Evolutionary conservation across 2,888 invertebrate species (phyloP).

Genomic region (Hedychridium roseum): DNA sequence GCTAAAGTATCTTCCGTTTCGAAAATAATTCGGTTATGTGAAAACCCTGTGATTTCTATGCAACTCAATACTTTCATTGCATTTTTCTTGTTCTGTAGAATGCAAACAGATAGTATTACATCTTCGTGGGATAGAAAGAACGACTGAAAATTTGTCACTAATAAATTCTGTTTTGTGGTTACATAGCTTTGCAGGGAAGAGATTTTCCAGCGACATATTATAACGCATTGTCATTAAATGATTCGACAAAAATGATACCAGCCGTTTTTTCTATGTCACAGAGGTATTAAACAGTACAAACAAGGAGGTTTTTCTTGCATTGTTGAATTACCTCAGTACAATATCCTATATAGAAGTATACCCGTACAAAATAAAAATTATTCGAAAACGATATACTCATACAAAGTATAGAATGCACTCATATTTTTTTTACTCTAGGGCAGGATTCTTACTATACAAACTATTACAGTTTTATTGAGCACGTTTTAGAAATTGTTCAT

Average conservation of each 20-base stretch:
- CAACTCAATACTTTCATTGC: conserved; percentile 37
- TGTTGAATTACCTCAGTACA: conserved; percentile 24
- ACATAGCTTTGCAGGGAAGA: no score
- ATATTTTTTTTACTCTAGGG: conserved; percentile 47
- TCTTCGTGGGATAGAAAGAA: no score
- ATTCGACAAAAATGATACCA: no score
- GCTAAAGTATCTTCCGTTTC: conserved; percentile 17
- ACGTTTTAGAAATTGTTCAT: conserved; percentile 61
- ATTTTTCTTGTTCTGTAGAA: conserved; percentile 36
- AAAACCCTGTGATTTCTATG: conserved; percentile 50
- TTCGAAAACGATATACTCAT: conserved; percentile 53
- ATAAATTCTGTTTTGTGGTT: no score
- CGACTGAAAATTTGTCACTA: no score
- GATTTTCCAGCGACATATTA: no score
- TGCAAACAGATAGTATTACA: conserved; percentile 24
- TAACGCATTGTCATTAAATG: no score
- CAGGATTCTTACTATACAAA: conserved; percentile 57
- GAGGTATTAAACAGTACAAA: conserved; percentile 29
- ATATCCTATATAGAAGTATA: conserved; percentile 52
- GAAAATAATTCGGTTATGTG: conserved; percentile 42
- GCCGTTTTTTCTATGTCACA: conserved; percentile 1
- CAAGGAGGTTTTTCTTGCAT: conserved; percentile 31
- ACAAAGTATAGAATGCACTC: conserved; percentile 52
- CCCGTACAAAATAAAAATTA: conserved; percentile 54
- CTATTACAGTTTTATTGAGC: conserved; percentile 59